A percentile compares a stretch with the other conserved stretches of the same genome.
phyloP scores from a whole-genome alignment of 2,113 vertebrate genomes.

The Balaeniceps rex region DNA sequence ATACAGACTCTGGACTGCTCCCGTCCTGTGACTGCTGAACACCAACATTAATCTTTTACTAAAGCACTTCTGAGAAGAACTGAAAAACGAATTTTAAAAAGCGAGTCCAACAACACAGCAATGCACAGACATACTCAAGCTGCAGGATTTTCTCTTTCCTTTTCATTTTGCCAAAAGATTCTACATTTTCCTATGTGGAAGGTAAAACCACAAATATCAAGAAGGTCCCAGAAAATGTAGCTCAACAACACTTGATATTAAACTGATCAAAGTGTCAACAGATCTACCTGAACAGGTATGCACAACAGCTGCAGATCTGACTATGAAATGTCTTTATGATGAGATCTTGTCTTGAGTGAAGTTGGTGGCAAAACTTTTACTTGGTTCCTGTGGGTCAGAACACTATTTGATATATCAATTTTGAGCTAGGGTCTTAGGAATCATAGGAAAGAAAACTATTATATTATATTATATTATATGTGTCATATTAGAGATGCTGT shows the following conservation, averaged over 20 bases:
- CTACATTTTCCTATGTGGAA: neutral
- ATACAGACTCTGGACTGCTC: conserved; percentile 18
- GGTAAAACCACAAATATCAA: neutral
- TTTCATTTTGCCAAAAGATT: neutral
- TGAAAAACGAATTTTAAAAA: conserved; percentile 7
- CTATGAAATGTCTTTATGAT: neutral
- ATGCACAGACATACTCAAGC: neutral
- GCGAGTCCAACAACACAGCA: neutral
- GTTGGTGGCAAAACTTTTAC: neutral
- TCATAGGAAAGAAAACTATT: neutral
- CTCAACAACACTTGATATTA: neutral
- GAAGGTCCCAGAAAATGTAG: neutral
- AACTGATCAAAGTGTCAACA: neutral
- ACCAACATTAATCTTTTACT: conserved; percentile 15
- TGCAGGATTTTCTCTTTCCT: neutral
- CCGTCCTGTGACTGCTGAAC: conserved; percentile 23
- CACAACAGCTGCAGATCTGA: neutral
- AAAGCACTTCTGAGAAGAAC: neutral
- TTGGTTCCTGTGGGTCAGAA: neutral
- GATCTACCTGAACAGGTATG: neutral
- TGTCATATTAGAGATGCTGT: neutral
- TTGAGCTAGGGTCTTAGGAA: neutral
- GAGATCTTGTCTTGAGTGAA: neutral
- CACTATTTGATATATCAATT: neutral
- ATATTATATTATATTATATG: neutral